A percentile compares a stretch with the other conserved stretches of the same genome.
These are phyloP conservation scores for Drosophila parvula DNA, from an alignment of 1,140 invertebrate genomes.

Conservation along the genomic window DNA sequence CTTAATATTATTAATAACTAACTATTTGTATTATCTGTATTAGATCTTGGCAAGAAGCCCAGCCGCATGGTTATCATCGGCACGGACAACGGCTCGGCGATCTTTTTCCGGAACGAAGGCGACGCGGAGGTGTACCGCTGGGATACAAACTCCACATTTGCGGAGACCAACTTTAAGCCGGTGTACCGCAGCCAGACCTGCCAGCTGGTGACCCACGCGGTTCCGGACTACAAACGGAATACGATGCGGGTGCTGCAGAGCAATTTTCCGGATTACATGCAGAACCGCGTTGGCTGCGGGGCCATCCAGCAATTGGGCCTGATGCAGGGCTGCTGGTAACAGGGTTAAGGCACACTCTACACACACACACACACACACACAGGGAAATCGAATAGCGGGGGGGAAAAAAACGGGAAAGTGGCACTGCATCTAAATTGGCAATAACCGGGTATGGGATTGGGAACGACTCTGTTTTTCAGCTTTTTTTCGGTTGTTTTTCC, in stretches of 20 bases:
- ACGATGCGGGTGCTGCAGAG: conserved; percentile 87
- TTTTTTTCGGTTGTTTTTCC: neutral
- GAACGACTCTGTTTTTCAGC: neutral
- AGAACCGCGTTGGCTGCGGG: conserved; percentile 86
- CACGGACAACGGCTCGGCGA: conserved; percentile 86
- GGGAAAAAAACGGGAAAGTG: conserved; percentile 50
- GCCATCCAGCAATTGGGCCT: conserved; percentile 85
- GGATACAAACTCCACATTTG: conserved; percentile 86
- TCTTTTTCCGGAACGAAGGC: conserved; percentile 87
- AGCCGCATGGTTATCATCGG: conserved; percentile 86
- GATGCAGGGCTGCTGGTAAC: conserved; percentile 84
- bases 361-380: neutral
- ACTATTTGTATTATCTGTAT: neutral
- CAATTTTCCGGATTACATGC: conserved; percentile 87
- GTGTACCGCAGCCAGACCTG: conserved; percentile 85
- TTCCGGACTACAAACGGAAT: conserved; percentile 85
- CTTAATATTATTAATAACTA: neutral
- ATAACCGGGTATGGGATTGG: conserved; percentile 28
- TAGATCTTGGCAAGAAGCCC: conserved; percentile 86
- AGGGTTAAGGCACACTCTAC: neutral
- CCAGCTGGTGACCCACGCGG: conserved; percentile 85
- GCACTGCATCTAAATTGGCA: conserved; percentile 48
- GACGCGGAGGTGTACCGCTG: conserved; percentile 87
- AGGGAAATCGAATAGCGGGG: conserved; percentile 15
- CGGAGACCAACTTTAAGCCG: conserved; percentile 84